Percentiles rank a stretch among this genome's conserved stretches.
These are phyloP conservation scores for Hybos culiciformis DNA, from an alignment of 2,888 invertebrate species.

Conservation along the genomic window DNA sequence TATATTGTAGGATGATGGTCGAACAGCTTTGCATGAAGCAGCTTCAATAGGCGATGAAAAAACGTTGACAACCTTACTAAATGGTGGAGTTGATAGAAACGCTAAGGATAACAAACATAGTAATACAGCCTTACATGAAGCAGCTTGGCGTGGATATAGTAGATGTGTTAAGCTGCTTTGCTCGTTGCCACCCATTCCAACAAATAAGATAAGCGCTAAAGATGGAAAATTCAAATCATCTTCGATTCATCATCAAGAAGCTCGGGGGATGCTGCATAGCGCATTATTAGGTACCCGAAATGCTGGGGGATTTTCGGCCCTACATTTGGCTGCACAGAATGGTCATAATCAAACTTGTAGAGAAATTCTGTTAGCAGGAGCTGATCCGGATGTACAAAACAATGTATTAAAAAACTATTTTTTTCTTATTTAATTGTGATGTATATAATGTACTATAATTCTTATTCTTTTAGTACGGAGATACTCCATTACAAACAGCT, in stretches of 20 bases:
- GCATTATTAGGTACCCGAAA: conserved; percentile 53
- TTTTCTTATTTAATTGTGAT: neutral
- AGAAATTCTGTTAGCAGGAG: conserved; percentile 74
- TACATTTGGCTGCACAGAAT: conserved; percentile 90
- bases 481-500: conserved; percentile 86
- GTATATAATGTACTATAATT: conserved; percentile 2
- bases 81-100: conserved; percentile 25
- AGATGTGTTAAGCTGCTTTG: conserved; percentile 61
- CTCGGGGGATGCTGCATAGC: conserved; percentile 42
- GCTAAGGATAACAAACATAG: conserved; percentile 51
- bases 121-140: conserved; percentile 87
- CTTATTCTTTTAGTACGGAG: conserved; percentile 59
- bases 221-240: neutral
- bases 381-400: conserved; percentile 78
- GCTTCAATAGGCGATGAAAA: conserved; percentile 26
- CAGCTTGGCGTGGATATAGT: conserved; percentile 89
- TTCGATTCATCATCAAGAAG: conserved; percentile 19
- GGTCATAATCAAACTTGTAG: conserved; percentile 92
- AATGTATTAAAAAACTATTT: conserved; percentile 43
- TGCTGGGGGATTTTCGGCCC: conserved; percentile 80
- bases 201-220: neutral
- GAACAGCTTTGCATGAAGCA: conserved; percentile 27
- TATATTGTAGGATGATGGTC: conserved; percentile 22
- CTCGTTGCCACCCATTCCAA: conserved; percentile 18
- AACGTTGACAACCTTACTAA: conserved; percentile 22